A percentile compares a stretch with the other conserved stretches of the same genome.
Conservation (phyloP, 2,888 invertebrate genomes). For the Hirudinaria manillensis region DNA sequence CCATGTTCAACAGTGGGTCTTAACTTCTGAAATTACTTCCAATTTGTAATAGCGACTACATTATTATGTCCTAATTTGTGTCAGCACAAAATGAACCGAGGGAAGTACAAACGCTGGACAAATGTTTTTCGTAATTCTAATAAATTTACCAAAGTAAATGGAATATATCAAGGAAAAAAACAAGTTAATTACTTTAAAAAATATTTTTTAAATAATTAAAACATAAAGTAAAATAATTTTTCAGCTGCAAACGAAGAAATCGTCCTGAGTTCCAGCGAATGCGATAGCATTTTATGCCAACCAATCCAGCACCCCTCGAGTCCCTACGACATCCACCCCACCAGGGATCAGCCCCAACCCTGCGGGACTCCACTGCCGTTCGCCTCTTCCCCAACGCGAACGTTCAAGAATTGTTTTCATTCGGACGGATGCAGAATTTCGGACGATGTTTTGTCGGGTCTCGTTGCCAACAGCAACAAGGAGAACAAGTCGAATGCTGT, state of each 20-base stretch:
- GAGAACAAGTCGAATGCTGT: background rate
- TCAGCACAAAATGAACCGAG: too few species aligned
- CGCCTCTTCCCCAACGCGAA: background rate
- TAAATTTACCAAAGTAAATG: too few species aligned
- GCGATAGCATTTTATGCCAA: constrained; percentile 3
- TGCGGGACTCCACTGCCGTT: background rate
- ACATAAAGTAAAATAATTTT: too few species aligned
- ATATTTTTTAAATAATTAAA: too few species aligned
- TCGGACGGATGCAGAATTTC: background rate
- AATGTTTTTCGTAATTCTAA: too few species aligned
- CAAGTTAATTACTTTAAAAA: too few species aligned
- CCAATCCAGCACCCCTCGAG: background rate
- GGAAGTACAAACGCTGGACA: too few species aligned
- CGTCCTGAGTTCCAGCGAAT: background rate
- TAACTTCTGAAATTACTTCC: too few species aligned
- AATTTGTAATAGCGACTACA: too few species aligned
- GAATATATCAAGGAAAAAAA: too few species aligned
- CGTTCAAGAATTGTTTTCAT: background rate
- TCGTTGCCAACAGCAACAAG: background rate
- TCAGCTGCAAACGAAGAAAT: background rate
- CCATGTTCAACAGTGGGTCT: constrained; percentile 6
- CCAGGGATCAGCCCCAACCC: background rate
- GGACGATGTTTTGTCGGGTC: background rate
- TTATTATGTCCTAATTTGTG: too few species aligned
- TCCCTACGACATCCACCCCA: background rate